Percentiles rank a stretch among this genome's conserved stretches.
These are phyloP conservation scores for Eucidaris tribuloides DNA, from an alignment of 35 echinoderm and acorn worm species.

Conservation along the genomic window DNA sequence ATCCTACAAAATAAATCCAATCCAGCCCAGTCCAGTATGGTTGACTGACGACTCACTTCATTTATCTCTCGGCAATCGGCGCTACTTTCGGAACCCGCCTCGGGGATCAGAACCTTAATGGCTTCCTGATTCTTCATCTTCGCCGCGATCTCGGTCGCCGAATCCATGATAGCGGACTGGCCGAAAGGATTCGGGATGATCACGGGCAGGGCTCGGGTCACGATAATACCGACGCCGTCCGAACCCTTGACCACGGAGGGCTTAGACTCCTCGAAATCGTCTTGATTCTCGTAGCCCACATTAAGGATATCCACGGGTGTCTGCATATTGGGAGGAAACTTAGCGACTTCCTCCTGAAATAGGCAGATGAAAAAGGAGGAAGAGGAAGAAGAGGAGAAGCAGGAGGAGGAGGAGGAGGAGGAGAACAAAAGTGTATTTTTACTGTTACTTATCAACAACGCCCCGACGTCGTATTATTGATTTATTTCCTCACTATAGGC, in stretches of 20 bases:
- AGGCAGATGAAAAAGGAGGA: too few relatives aligned
- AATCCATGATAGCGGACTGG: conserved; percentile 3
- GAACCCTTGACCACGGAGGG: conserved; percentile 36
- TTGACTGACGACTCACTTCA: too few relatives aligned
- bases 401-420: too few relatives aligned
- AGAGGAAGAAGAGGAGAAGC: too few relatives aligned
- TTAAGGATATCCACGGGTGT: background rate
- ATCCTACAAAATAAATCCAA: too few relatives aligned
- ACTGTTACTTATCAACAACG: too few relatives aligned
- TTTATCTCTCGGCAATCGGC: conserved; percentile 52
- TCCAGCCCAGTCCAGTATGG: too few relatives aligned
- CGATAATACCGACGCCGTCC: background rate
- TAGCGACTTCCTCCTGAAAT: conserved; percentile 28
- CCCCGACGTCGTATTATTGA: too few relatives aligned
- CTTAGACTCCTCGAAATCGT: conserved; percentile 41
- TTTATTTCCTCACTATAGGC: too few relatives aligned
- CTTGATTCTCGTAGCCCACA: conserved; percentile 7
- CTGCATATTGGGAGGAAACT: conserved; percentile 5
- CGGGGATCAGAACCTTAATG: conserved; percentile 10
- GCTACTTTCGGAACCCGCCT: background rate
- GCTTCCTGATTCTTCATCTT: conserved; percentile 75
- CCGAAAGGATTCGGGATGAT: conserved; percentile 8
- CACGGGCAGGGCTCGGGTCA: background rate
- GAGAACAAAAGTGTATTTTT: too few relatives aligned
- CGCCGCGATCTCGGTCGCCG: conserved; percentile 35